Percentiles rank a stretch among this genome's conserved stretches.
Conservation (phyloP, 2,797 vertebrate species). For the Todus mexicanus region DNA sequence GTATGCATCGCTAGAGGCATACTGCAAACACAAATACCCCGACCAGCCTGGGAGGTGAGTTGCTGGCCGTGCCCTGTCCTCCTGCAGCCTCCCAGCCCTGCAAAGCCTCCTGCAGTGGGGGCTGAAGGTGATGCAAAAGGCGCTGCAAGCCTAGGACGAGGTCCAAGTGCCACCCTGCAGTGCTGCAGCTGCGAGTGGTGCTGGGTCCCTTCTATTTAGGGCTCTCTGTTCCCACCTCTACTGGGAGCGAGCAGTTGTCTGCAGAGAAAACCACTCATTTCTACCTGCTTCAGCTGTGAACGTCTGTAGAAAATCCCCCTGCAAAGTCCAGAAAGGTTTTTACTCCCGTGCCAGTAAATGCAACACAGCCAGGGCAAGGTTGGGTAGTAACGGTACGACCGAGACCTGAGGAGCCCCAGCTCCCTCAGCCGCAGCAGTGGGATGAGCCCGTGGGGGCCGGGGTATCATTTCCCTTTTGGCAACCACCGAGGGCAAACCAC, state of each 20-base stretch:
- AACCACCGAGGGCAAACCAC: constrained; percentile 25
- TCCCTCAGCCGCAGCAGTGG: background rate
- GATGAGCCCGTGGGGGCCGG: background rate
- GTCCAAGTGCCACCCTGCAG: background rate
- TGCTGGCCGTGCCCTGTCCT: background rate
- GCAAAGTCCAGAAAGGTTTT: background rate
- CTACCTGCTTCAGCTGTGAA: background rate
- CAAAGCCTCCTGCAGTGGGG: background rate
- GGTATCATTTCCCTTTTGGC: constrained; percentile 50
- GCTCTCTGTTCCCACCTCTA: rapidly evolving
- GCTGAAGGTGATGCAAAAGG: background rate
- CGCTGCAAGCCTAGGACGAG: background rate
- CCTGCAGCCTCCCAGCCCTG: background rate
- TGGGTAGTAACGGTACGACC: background rate
- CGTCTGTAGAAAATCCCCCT: background rate
- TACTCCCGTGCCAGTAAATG: background rate
- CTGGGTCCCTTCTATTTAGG: rapidly evolving
- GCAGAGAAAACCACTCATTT: background rate
- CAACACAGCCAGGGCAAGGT: background rate
- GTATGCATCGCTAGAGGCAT: constrained; percentile 95
- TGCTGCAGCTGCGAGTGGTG: rapidly evolving
- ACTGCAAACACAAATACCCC: constrained; percentile 99
- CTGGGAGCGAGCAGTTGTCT: background rate
- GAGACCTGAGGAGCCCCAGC: background rate
- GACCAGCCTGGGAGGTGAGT: constrained; percentile 96